Evolutionary conservation across 2,113 vertebrate species (phyloP), one percentile per base, ranked within the genome.

Genomic region (Stictonetta naevosa): DNA sequence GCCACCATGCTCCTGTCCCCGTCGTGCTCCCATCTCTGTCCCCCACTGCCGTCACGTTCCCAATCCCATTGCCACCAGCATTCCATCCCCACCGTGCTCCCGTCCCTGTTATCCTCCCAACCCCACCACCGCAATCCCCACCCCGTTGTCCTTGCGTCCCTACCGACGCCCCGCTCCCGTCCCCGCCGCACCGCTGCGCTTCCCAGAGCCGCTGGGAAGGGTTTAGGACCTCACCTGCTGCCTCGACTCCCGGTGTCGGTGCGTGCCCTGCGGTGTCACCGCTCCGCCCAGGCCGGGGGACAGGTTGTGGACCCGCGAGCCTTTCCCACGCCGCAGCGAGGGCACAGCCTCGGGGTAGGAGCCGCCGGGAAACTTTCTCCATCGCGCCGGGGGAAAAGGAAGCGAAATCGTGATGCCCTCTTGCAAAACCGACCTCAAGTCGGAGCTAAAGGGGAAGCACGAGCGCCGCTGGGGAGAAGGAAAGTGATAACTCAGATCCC

Each of bases 381-480:
- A 4, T 40, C 31, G 18, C 22, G 21, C 4, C 34, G 22, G 71
- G 71, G 22, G 56, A 59, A 63, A 55, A 64, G 18, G 18, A 34
- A 9, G 25, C 33, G 56, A 56, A 84, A 56, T 33, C 10, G 4
- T 75, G 28, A 44, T n/a, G 16, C 1, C 55, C 50, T 50, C 38
- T 42, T 21, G 33, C 0, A 0, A 89, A 67, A 72, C 13, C 0
- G 0, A 56, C n/a, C 40, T 79, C 52, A 38, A 8, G 20, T 31
- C 2, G 4, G 23, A 17, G 59, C 19, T 1, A 0, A 8, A 40
- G 8, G 16, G 40, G 42, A 86, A 93, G 18, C 1, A 0, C 2
- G 5, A 63, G 11, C 7, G 18, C 8, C 9, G 66, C 5, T 40
- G 50, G 26, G 42, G 12, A 40, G 7, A 34, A 56, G 20, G 36